Conservation (phyloP, 35 echinoderm and acorn worm species). For the Acanthaster planci region DNA sequence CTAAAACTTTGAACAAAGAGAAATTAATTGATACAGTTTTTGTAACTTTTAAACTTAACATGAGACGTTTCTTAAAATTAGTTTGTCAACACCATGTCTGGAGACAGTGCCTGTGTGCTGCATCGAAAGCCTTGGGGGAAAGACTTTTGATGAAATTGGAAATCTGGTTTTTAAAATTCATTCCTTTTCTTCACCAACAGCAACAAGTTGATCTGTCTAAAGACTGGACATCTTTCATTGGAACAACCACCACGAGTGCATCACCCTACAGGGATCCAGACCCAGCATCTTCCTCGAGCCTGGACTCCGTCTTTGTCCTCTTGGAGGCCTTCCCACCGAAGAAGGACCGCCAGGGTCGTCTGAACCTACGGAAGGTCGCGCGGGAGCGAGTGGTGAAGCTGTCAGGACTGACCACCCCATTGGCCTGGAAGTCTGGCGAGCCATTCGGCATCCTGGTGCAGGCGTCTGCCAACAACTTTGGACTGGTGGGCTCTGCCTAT, state of each 20-base stretch:
- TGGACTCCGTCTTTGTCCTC: slow-evolving; percentile 59
- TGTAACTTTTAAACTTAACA: too few species aligned
- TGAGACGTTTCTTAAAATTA: background rate
- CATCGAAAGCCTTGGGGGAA: background rate
- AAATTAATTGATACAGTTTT: too few species aligned
- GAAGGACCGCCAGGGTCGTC: slow-evolving; percentile 64
- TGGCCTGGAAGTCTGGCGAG: slow-evolving; percentile 94
- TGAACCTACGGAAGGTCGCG: slow-evolving; percentile 60
- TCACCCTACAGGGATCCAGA: background rate
- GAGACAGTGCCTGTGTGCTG: too few species aligned
- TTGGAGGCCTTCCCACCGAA: slow-evolving; percentile 85
- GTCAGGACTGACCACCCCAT: slow-evolving; percentile 74
- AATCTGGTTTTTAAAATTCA: background rate
- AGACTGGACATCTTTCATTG: slow-evolving; percentile 97
- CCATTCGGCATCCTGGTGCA: slow-evolving; percentile 93
- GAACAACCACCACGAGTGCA: slow-evolving; percentile 38
- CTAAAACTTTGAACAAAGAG: too few species aligned
- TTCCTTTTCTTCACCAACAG: slow-evolving; percentile 40
- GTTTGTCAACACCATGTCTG: background rate
- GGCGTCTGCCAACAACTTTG: slow-evolving; percentile 74
- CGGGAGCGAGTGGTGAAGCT: slow-evolving; percentile 78
- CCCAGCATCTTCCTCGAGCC: slow-evolving; percentile 15
- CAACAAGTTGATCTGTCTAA: slow-evolving; percentile 85
- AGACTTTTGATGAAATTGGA: background rate
- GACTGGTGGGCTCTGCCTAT: slow-evolving; percentile 78